Conservation (phyloP, 2,888 invertebrate genomes). For the Sarcophaga variegata region DNA sequence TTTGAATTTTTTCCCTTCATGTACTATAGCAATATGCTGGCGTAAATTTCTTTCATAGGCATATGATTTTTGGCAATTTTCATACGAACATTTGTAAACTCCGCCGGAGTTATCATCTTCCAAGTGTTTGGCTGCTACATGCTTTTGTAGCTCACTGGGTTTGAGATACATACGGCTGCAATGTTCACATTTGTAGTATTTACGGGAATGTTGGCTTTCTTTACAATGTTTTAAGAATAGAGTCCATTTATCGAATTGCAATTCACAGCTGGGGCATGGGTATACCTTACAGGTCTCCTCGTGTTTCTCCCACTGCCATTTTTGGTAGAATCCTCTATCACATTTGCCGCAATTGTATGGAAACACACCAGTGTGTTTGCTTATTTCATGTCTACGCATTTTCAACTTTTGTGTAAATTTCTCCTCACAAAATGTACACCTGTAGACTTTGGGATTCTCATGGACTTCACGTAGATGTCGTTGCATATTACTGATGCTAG, state of each 20-base stretch:
- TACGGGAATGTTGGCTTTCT: conserved; percentile 80
- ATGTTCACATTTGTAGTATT: conserved; percentile 82
- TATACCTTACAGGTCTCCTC: conserved; percentile 76
- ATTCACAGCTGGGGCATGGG: conserved; percentile 82
- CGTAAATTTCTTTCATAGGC: conserved; percentile 83
- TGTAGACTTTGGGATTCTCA: conserved; percentile 81
- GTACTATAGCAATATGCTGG: conserved; percentile 83
- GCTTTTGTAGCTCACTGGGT: conserved; percentile 83
- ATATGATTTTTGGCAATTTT: conserved; percentile 82
- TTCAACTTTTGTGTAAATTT: conserved; percentile 84
- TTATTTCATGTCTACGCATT: conserved; percentile 84
- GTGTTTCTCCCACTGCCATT: conserved; percentile 83
- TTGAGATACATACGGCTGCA: conserved; percentile 83
- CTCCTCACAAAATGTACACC: conserved; percentile 83
- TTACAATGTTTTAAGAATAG: conserved; percentile 76
- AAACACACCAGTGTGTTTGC: conserved; percentile 82
- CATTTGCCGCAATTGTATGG: conserved; percentile 83
- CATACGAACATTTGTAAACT: conserved; percentile 77
- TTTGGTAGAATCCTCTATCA: conserved; percentile 82
- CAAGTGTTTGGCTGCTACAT: conserved; percentile 77
- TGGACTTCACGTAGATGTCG: conserved; percentile 84
- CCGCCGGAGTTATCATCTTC: conserved; percentile 60
- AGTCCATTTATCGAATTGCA: conserved; percentile 77
- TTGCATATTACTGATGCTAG: conserved; percentile 83
- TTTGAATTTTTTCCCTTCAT: conserved; percentile 82